Evolutionary conservation across 2,113 vertebrate genomes (phyloP).

Genomic region (Myiozetetes cayanensis): DNA sequence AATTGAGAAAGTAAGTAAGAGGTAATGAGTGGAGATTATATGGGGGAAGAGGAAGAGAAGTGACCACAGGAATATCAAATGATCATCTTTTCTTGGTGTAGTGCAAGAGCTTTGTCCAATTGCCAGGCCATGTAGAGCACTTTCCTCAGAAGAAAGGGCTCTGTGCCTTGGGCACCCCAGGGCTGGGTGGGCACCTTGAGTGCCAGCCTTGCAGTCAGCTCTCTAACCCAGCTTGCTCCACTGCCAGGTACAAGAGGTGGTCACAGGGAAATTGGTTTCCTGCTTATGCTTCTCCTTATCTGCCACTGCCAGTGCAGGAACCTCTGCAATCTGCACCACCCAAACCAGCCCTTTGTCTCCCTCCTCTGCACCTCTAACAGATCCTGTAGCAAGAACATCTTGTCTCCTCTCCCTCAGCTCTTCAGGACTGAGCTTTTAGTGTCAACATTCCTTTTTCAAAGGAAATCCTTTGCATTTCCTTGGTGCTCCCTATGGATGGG

Average conservation of each 20-base stretch:
- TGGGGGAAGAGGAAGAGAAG: neutral
- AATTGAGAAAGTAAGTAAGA: neutral
- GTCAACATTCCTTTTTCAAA: neutral
- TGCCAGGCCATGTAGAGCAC: fast-evolving
- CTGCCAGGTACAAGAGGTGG: neutral
- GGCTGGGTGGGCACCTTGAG: neutral
- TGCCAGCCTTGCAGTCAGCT: neutral
- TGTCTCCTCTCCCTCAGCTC: neutral
- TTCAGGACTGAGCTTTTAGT: neutral
- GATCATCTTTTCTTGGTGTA: neutral
- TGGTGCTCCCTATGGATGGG: neutral
- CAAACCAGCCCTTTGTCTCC: neutral
- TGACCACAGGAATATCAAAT: neutral
- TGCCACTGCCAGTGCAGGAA: neutral
- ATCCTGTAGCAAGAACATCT: neutral
- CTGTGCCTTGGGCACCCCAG: neutral
- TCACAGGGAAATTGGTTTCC: neutral
- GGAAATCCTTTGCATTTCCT: neutral
- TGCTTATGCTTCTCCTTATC: neutral
- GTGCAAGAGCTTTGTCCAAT: neutral
- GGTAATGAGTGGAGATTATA: neutral
- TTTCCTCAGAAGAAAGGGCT: neutral
- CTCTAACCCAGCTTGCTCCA: neutral
- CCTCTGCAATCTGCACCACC: neutral
- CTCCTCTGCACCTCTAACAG: neutral